Percentiles rank a stretch among this genome's conserved stretches.
phyloP scores from a whole-genome alignment of 2,797 vertebrate genomes.

The Xenops minutus region DNA sequence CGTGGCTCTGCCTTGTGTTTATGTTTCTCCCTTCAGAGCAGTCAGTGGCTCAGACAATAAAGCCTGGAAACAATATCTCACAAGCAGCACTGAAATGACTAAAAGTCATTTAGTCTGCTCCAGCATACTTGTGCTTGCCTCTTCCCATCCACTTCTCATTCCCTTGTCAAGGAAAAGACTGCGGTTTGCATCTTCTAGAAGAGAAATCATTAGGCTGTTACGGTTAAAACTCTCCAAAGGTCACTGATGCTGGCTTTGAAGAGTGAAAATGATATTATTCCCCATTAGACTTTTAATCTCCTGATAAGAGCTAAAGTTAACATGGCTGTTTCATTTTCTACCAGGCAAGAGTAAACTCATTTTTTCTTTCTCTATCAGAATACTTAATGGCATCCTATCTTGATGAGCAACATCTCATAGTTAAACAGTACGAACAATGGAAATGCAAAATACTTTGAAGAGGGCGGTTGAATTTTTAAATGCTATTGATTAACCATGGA shows the following conservation, averaged over 20 bases:
- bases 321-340: slow-evolving; percentile 37
- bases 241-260: slow-evolving; percentile 49
- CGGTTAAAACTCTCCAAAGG: slow-evolving; percentile 54
- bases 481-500: not conserved
- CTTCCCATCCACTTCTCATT: not conserved
- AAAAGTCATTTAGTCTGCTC: not conserved
- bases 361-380: slow-evolving; percentile 25
- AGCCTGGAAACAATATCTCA: not conserved
- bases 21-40: not conserved
- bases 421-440: not conserved
- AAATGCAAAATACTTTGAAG: slow-evolving; percentile 27
- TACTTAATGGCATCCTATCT: slow-evolving; percentile 41
- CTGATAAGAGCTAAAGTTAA: slow-evolving; percentile 59
- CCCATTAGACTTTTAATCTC: slow-evolving; percentile 62
- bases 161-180: not conserved
- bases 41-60: not conserved
- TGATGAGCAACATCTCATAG: slow-evolving; percentile 37
- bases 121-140: fast-evolving
- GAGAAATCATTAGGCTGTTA: not conserved
- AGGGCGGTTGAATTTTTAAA: not conserved
- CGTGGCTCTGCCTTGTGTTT: not conserved
- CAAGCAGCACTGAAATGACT: not conserved
- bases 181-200: not conserved
- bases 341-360: slow-evolving; percentile 28
- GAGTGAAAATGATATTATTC: slow-evolving; percentile 41